These are phyloP conservation scores for Ypsolopha sequella DNA, from an alignment of 2,888 invertebrate genomes.

Conservation along the genomic window DNA sequence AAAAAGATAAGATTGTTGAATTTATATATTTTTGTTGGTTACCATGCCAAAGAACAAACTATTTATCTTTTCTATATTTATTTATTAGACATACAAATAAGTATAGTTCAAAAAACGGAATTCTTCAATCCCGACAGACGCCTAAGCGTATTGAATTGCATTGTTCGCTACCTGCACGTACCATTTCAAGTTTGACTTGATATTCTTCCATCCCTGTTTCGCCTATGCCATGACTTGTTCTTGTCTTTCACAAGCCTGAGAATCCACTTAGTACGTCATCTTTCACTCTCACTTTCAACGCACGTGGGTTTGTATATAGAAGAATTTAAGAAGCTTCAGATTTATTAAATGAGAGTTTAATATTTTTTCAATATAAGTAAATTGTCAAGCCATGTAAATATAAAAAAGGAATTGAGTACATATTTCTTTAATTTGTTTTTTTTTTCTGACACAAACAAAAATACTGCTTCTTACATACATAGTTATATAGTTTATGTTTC, in stretches of 20 bases:
- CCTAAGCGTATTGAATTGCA: slow-evolving; percentile 39
- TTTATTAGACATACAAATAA: no score
- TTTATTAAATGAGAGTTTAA: background rate
- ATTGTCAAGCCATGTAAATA: no score
- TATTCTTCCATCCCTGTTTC: slow-evolving; percentile 22
- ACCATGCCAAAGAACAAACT: no score
- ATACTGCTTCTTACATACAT: no score
- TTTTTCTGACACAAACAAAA: no score
- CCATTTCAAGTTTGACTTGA: slow-evolving; percentile 33
- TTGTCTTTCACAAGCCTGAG: slow-evolving; percentile 21
- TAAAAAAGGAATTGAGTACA: no score
- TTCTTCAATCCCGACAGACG: slow-evolving; percentile 13
- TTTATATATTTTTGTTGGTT: no score
- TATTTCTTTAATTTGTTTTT: no score
- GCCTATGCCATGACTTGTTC: slow-evolving; percentile 13
- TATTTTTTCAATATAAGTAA: no score
- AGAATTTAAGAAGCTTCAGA: slow-evolving; percentile 21
- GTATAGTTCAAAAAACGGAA: background rate
- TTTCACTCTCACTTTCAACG: slow-evolving; percentile 65
- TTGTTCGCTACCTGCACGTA: slow-evolving; percentile 56
- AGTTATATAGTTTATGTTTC: no score
- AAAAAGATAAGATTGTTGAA: no score
- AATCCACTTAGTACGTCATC: slow-evolving; percentile 56
- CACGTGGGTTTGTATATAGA: slow-evolving; percentile 20
- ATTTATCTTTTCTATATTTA: no score